phyloP scores from a whole-genome alignment of 2,113 vertebrate species.

The Embiotoca jacksoni region DNA sequence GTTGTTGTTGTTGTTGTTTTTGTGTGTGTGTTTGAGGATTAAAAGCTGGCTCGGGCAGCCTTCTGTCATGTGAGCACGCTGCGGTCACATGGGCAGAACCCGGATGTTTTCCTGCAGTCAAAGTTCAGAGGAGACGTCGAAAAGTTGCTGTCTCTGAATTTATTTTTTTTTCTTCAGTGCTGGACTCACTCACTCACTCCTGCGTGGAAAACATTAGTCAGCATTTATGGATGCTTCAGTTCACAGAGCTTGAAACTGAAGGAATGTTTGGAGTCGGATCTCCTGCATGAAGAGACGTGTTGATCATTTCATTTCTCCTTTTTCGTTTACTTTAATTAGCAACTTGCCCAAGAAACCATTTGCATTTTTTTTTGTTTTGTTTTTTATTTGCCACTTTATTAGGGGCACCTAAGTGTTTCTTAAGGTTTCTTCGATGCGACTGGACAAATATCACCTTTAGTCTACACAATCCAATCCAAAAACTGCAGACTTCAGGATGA shows the following conservation, averaged over 20 bases:
- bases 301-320: neutral
- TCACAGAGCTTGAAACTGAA: slow-evolving; percentile 24
- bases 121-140: slow-evolving; percentile 70
- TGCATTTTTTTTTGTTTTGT: too few relatives aligned
- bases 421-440: too few relatives aligned
- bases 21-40: neutral
- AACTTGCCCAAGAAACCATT: too few relatives aligned
- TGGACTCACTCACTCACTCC: slow-evolving; percentile 17
- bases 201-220: slow-evolving; percentile 60
- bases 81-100: slow-evolving; percentile 74
- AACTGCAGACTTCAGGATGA: too few relatives aligned
- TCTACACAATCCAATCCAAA: too few relatives aligned
- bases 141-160: slow-evolving; percentile 68
- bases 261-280: slow-evolving; percentile 22
- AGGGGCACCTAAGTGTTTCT: too few relatives aligned
- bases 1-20: neutral
- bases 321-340: too few relatives aligned
- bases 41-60: slow-evolving; percentile 29
- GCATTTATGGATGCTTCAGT: slow-evolving; percentile 46
- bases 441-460: too few relatives aligned
- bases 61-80: slow-evolving; percentile 78
- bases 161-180: slow-evolving; percentile 30
- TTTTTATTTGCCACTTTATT: too few relatives aligned
- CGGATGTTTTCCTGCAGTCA: slow-evolving; percentile 77
- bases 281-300: neutral